These are phyloP conservation scores for Standfussiana lucernea DNA, from an alignment of 2,888 invertebrate genomes.

Conservation along the genomic window DNA sequence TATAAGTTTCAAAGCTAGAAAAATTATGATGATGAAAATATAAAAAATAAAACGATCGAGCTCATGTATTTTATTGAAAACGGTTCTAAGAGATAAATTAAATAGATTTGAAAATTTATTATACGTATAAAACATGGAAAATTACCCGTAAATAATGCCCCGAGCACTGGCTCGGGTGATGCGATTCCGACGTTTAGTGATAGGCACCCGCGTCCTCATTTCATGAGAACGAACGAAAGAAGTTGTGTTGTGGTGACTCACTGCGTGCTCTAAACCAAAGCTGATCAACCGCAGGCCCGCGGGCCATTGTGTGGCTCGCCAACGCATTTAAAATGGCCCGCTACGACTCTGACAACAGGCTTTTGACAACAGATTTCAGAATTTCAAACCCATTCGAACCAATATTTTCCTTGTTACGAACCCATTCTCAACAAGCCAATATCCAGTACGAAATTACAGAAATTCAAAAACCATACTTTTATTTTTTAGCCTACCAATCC, in stretches of 20 bases:
- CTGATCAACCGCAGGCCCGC: too few species aligned
- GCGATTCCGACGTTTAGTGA: too few species aligned
- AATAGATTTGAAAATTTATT: constrained; percentile 18
- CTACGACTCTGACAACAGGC: background rate
- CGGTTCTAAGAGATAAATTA: constrained; percentile 37
- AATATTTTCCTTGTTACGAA: background rate
- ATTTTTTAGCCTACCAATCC: too few species aligned
- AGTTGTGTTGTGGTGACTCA: too few species aligned
- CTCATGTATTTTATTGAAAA: constrained; percentile 13
- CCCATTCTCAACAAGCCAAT: background rate
- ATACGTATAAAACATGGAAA: background rate
- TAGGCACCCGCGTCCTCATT: too few species aligned
- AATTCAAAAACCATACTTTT: too few species aligned
- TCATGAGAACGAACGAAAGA: too few species aligned
- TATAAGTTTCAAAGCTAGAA: constrained; percentile 2
- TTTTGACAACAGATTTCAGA: background rate
- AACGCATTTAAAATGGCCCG: too few species aligned
- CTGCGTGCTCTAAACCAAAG: too few species aligned
- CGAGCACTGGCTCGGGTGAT: background rate
- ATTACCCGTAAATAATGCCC: background rate
- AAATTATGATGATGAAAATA: constrained; percentile 32
- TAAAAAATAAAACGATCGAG: constrained; percentile 13
- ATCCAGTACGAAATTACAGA: background rate
- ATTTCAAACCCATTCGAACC: background rate
- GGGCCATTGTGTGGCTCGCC: too few species aligned